A percentile compares a stretch with the other conserved stretches of the same genome.
These are phyloP conservation scores for Microvelia longipes DNA, from an alignment of 1,140 invertebrate genomes.

Conservation along the genomic window DNA sequence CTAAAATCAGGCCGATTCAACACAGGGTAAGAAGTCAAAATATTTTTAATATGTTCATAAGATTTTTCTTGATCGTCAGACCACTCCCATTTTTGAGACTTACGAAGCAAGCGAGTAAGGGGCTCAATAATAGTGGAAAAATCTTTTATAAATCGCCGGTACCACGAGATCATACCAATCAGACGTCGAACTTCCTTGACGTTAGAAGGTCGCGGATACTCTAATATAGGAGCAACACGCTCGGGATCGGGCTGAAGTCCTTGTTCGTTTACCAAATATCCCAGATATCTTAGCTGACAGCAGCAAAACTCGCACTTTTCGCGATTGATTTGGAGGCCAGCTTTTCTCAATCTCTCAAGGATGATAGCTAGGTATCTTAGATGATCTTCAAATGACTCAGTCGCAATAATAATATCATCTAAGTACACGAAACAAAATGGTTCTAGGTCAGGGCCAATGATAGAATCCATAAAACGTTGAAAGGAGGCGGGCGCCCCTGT, in stretches of 20 bases:
- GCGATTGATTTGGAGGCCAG: constrained; percentile 23
- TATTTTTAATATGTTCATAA: neutral
- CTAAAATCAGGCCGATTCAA: constrained; percentile 12
- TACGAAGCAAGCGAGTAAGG: neutral
- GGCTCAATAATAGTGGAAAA: neutral
- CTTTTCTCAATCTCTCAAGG: constrained; percentile 17
- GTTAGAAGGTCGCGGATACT: constrained; percentile 23
- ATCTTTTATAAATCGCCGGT: constrained; percentile 9
- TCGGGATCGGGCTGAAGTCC: constrained; percentile 27
- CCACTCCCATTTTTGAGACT: neutral
- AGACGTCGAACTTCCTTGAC: constrained; percentile 15
- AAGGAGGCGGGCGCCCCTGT: constrained; percentile 23
- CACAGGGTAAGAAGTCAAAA: neutral
- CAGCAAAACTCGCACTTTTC: constrained; percentile 27
- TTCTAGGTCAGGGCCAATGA: constrained; percentile 14
- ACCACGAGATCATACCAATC: constrained; percentile 26
- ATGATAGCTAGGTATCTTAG: neutral
- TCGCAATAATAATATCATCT: constrained; percentile 21
- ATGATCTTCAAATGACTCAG: neutral
- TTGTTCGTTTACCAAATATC: constrained; percentile 23
- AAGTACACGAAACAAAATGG: constrained; percentile 16
- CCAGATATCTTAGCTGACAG: constrained; percentile 26
- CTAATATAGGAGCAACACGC: constrained; percentile 23
- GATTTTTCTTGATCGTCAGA: neutral
- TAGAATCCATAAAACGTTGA: constrained; percentile 23